These are phyloP conservation scores for Drosophila watanabei DNA, from an alignment of 1,140 invertebrate genomes.

Conservation along the genomic window DNA sequence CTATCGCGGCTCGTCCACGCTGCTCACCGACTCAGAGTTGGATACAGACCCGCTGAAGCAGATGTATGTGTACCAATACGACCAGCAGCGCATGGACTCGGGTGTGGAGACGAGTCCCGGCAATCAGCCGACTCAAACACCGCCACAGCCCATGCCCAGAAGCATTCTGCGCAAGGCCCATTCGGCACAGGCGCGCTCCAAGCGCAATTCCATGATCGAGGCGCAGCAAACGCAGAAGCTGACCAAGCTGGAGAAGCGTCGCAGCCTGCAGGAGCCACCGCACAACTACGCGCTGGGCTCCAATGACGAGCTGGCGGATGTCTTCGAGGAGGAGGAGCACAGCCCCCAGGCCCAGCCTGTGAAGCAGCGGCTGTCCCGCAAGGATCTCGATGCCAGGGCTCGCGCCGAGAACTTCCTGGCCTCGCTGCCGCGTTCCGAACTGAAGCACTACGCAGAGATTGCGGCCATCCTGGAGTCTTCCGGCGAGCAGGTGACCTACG, in stretches of 20 bases:
- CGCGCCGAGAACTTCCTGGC: constrained; percentile 81
- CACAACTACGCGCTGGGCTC: constrained; percentile 88
- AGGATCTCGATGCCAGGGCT: constrained; percentile 85
- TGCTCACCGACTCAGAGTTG: constrained; percentile 92
- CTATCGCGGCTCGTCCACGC: constrained; percentile 93
- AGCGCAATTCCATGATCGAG: constrained; percentile 93
- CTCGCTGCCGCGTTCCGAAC: constrained; percentile 80
- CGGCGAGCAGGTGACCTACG: constrained; percentile 88
- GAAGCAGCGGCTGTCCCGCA: constrained; percentile 86
- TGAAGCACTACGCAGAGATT: constrained; percentile 86
- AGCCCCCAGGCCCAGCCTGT: constrained; percentile 85
- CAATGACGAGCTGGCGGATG: constrained; percentile 86
- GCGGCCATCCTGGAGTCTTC: constrained; percentile 90
- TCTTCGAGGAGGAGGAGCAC: constrained; percentile 88
- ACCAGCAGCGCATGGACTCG: constrained; percentile 87
- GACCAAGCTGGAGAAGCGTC: constrained; percentile 88
- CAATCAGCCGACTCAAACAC: constrained; percentile 32
- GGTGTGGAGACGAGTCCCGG: constrained; percentile 71
- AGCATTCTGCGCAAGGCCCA: constrained; percentile 81
- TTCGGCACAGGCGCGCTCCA: constrained; percentile 86
- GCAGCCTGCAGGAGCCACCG: constrained; percentile 91
- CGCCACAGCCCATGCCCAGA: constrained; percentile 87
- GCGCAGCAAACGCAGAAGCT: constrained; percentile 87
- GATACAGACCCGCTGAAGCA: constrained; percentile 85
- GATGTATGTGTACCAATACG: constrained; percentile 93